Percentiles rank a stretch among this genome's conserved stretches.
Conservation (phyloP, 1,140 invertebrate genomes). For the Pseudomyrmex gracilis region DNA sequence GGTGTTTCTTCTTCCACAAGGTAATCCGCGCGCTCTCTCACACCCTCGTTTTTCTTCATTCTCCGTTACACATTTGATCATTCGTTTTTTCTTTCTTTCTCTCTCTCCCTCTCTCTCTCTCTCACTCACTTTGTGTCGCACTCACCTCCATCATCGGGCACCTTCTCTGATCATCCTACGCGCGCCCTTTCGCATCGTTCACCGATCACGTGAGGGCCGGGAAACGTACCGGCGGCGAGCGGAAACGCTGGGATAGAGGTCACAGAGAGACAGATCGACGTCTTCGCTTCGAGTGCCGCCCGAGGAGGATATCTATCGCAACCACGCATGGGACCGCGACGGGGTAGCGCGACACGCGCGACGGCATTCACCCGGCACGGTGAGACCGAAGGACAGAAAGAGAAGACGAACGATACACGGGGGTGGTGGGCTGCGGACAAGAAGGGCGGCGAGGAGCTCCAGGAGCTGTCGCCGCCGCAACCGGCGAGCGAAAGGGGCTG, state of each 20-base stretch:
- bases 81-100: conserved; percentile 22
- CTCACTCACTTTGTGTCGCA: conserved; percentile 44
- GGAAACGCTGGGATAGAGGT: conserved; percentile 18
- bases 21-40: conserved; percentile 82
- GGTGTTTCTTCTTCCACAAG: conserved; percentile 89
- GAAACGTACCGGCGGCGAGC: not conserved
- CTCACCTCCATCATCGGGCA: conserved; percentile 39
- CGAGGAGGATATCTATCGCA: conserved; percentile 8
- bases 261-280: not conserved
- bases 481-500: conserved; percentile 50
- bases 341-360: conserved; percentile 23
- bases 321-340: conserved; percentile 62
- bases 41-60: not conserved
- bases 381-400: conserved; percentile 50
- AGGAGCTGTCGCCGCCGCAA: conserved; percentile 29
- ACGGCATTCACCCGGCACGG: conserved; percentile 16
- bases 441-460: conserved; percentile 43
- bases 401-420: conserved; percentile 51
- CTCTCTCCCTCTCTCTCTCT: conserved; percentile 39
- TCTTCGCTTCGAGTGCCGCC: conserved; percentile 12
- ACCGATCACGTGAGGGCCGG: conserved; percentile 43
- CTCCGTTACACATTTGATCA: not conserved
- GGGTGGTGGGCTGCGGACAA: conserved; percentile 39
- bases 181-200: conserved; percentile 44
- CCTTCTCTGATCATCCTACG: conserved; percentile 40